Percentiles rank a stretch among this genome's conserved stretches.
Evolutionary conservation across 2,797 vertebrate genomes (phyloP).

Genomic region (Neolamprologus multifasciatus): DNA sequence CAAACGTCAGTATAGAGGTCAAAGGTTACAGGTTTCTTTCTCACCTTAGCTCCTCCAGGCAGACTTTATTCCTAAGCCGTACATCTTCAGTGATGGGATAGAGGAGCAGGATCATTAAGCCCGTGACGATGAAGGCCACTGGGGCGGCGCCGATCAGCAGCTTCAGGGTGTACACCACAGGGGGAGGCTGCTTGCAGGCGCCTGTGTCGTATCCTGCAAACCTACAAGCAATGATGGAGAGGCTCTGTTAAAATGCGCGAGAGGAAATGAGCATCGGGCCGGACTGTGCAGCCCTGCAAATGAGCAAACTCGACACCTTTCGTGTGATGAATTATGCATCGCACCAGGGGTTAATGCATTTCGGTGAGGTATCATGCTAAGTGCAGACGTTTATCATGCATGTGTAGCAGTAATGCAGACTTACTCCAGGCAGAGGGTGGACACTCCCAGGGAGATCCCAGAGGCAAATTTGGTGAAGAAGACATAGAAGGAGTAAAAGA

Average conservation of each 20-base stretch:
- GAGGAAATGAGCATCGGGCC: not conserved
- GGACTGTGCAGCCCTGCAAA: not conserved
- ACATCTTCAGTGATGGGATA: slow-evolving; percentile 86
- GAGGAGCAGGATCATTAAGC: slow-evolving; percentile 84
- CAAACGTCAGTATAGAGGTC: not conserved
- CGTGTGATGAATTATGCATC: not conserved
- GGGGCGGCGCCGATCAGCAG: slow-evolving; percentile 89
- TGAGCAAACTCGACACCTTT: not conserved
- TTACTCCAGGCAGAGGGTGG: slow-evolving; percentile 91
- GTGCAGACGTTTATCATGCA: not conserved
- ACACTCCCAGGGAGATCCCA: slow-evolving; percentile 90
- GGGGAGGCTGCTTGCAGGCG: slow-evolving; percentile 80
- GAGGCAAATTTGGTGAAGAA: slow-evolving; percentile 94
- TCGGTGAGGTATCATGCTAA: not conserved
- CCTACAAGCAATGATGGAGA: slow-evolving; percentile 57
- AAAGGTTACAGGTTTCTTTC: not conserved
- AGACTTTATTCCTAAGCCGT: slow-evolving; percentile 76
- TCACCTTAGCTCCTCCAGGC: slow-evolving; percentile 84
- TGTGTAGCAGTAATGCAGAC: slow-evolving; percentile 45
- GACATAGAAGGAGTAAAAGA: slow-evolving; percentile 97
- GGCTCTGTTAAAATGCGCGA: not conserved
- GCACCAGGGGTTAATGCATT: not conserved
- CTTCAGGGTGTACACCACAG: slow-evolving; percentile 87
- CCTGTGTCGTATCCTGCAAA: slow-evolving; percentile 89
- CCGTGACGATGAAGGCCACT: slow-evolving; percentile 83